These are phyloP conservation scores for Itoplectis maculator DNA, from an alignment of 2,888 invertebrate genomes.

Conservation along the genomic window DNA sequence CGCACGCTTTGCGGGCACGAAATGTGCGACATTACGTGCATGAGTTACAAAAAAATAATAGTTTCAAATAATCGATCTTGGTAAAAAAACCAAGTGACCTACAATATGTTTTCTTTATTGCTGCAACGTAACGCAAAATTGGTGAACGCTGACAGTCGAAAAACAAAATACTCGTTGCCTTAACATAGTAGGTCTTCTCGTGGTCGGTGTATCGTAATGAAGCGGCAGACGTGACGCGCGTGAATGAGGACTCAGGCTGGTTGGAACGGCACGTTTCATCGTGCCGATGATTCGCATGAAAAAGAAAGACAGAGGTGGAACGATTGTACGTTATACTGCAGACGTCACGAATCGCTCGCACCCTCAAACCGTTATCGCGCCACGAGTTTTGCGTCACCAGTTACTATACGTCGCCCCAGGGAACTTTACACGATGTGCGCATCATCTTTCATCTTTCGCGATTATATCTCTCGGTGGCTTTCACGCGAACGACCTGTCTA, in stretches of 20 bases:
- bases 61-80: no score
- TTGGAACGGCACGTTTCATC: neutral
- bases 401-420: conserved; percentile 13
- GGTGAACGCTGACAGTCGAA: neutral
- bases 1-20: no score
- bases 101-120: neutral
- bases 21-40: no score
- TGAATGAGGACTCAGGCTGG: conserved; percentile 60
- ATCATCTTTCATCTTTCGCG: conserved; percentile 21
- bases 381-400: conserved; percentile 48
- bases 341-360: conserved; percentile 47
- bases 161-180: conserved; percentile 8
- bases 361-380: conserved; percentile 56
- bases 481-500: neutral
- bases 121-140: neutral
- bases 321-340: conserved; percentile 25
- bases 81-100: no score
- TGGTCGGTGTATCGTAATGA: conserved; percentile 54
- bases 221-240: conserved; percentile 55
- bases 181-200: conserved; percentile 28
- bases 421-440: conserved; percentile 33
- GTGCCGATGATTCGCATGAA: conserved; percentile 13
- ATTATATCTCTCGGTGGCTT: neutral
- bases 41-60: no score
- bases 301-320: conserved; percentile 22